Base-by-base conservation (phyloP, 1,140 invertebrate species). In the Chymomyza costata region DNA sequence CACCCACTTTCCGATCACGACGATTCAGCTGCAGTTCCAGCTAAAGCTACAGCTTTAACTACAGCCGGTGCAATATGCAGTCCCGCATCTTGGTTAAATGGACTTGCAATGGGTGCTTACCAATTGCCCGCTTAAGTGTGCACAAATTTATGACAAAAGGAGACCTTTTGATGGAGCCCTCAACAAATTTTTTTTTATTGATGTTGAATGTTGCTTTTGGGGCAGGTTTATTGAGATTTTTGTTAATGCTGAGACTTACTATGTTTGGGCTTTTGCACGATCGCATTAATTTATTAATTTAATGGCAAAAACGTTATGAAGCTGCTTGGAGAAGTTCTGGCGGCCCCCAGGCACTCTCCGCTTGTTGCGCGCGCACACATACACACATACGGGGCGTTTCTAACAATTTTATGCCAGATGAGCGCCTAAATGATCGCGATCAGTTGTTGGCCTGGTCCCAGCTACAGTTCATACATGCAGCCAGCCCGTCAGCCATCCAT, bases 251-350 rank as follows among this genome's bases (percentile, higher is more conserved):
- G 3, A 6, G 31, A 11, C 25, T 6, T n/a, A n/a, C n/a, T n/a
- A n/a, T 13, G 32, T 38, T 41, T 17, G 25, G 16, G 31, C 21
- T 37, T 58, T 52, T 43, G 54, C 65, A 81, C 67, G 81, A 81
- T 81, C 70, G 67, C 68, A 83, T 83, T 83, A 83, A 83, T 83
- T 83, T 83, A 83, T 83, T 83, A 83, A 83, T 83, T 83, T 83
- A 83, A 83, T 83, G 81, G 81, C 67, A 73, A 78, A 83, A 83
- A 76, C 69, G 76, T 82, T 81, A 69, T 74, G 19, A 17, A 48
- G 46, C 65, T 50, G 52, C 17, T n/a, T 14, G 15, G 43, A 41
- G 41, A 32, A 39, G 40, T n/a, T n/a, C n/a, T n/a, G n/a, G n/a
- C n/a, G n/a, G n/a, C n/a, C n/a, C n/a, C 15, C 8, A 21, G 28